Base-by-base conservation (phyloP, 2,888 invertebrate species). In the Phaedon cochleariae region DNA sequence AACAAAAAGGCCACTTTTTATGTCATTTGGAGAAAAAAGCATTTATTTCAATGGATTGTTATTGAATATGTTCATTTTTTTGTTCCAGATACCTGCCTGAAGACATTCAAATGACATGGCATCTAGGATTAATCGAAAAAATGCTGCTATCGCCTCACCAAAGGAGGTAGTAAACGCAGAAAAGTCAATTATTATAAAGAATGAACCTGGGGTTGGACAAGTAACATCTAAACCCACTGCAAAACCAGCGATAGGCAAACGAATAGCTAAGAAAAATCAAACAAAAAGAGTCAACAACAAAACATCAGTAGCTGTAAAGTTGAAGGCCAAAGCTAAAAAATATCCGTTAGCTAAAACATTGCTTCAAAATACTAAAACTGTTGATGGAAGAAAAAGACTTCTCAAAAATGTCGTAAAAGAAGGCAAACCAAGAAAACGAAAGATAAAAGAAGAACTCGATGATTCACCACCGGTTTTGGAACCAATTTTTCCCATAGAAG, bases 121-220 rank as follows among this genome's bases (percentile, higher is more conserved):
- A 79, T 81, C 81, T 78, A 82, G 83, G 71, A 81, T 80, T 73
- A 79, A 77, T 66, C 82, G 80, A 76, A 83, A 83, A 78, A 79
- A 80, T 59, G 67, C 67, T 58, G 41, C 68, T 15, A 31, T 62
- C 37, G 49, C 67, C 46, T 54, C 65, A 12, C 71, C 77, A 10
- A 81, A 79, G 76, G 82, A 82, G 66, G 73, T 77, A 69, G 74
- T 75, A 49, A 58, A 73, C 20, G 60, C 74, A 15, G 79, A 78
- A 68, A 69, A 74, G 41, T 60, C 65, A 52, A 54, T 68, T 45
- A 26, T 5, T 7, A 22, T 64, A 20, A 76, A 75, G 65, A 72
- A 69, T 59, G 79, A 77, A 64, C 53, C 72, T 3, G 12, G 6
- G 10, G 26, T 9, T 15, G 22, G 37, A 55, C 37, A 15, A 17